These are phyloP conservation scores for Eumeta japonica DNA, from an alignment of 1,140 invertebrate genomes.

Conservation along the genomic window DNA sequence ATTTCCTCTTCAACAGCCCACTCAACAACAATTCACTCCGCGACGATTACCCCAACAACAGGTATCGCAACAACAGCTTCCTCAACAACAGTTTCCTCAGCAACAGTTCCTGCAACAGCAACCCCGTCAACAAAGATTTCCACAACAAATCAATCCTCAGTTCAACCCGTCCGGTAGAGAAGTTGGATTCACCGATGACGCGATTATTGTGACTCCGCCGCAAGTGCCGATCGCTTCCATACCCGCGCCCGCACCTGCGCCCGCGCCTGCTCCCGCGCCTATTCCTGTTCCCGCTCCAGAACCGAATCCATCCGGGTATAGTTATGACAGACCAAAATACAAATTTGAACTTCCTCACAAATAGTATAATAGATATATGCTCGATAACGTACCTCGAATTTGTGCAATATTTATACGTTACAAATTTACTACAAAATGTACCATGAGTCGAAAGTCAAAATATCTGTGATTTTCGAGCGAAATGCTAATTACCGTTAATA, in stretches of 20 bases:
- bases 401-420: no score
- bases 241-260: conserved; percentile 2
- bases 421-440: no score
- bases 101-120: conserved; percentile 17
- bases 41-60: conserved; percentile 10
- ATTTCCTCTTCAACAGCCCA: no score
- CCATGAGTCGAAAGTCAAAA: no score
- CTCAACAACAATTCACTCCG: no score
- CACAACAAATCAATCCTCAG: conserved; percentile 7
- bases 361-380: no score
- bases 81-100: conserved; percentile 20
- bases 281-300: conserved; percentile 10
- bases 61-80: conserved; percentile 19
- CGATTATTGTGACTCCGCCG: conserved; percentile 43
- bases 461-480: no score
- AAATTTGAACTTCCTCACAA: conserved; percentile 39
- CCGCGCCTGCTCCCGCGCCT: conserved; percentile 10
- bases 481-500: no score
- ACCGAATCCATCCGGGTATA: conserved; percentile 22
- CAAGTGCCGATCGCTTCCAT: conserved; percentile 24
- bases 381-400: no score
- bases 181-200: conserved; percentile 42
- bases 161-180: conserved; percentile 28
- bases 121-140: conserved; percentile 9
- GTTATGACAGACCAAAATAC: conserved; percentile 37